Base-by-base conservation (phyloP, 2,888 invertebrate genomes). In the Pollenia griseotomentosa region DNA sequence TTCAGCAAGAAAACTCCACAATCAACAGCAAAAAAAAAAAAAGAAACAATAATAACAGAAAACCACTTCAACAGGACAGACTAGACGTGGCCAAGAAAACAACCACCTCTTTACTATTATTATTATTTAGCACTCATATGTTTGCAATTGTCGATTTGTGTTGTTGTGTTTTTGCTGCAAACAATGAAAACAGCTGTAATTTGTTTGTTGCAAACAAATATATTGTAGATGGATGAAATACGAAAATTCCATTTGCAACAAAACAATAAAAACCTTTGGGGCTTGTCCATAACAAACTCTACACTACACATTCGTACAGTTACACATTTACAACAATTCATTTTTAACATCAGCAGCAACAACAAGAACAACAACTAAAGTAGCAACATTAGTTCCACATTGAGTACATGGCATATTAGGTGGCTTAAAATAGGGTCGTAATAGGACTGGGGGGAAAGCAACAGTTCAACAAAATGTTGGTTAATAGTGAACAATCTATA, bases 171-270 rank as follows among this genome's bases (percentile, higher is more conserved):
- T 79, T 53, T 71, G 48, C 66, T 48, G 82, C 78, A 77, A 83
- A 80, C 70, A 74, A 61, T 57, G 78, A 73, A 73, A 87, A 87
- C 87, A 87, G 87, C 81, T 87, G 87, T 87, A 87, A 87, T 87
- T 87, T 87, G 87, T 87, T 87, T 81, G 84, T 74, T 84, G 71
- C 87, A 74, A 68, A 84, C 84, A 87, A 87, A 87, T 75, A 87
- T 75, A 87, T 68, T 74, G 42, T 16, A 55, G 42, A 46, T 55
- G 63, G 46, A 63, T 70, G 66, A 53, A 66, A 86, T 78, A 77
- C 46, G 61, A 73, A 71, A 73, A 82, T 68, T 66, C 65, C 78
- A 74, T 14, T 71, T 79, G 61, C 70, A 79, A 70, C 33, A 66
- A 51, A 59, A 75, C 33, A 63, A 81, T 74, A 77, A 68, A 82